Evolutionary conservation across 2,888 invertebrate genomes (phyloP).

Genomic region (Machimus atricapillus): DNA sequence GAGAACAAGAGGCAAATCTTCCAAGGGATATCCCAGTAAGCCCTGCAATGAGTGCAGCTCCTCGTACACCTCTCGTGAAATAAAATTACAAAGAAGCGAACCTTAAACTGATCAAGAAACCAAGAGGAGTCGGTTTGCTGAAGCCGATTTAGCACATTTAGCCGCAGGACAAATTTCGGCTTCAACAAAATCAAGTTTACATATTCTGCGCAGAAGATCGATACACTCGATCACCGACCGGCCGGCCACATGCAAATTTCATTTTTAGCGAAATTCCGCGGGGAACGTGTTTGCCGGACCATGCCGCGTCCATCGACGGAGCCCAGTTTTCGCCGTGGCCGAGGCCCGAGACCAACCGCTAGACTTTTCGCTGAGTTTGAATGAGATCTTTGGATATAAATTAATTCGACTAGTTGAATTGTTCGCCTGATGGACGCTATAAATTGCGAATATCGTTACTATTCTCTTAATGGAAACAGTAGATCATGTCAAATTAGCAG

Average conservation of each 20-base stretch:
- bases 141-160: slow-evolving; percentile 39
- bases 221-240: slow-evolving; percentile 30
- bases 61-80: not conserved
- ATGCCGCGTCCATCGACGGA: not conserved
- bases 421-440: slow-evolving; percentile 38
- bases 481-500: slow-evolving; percentile 44
- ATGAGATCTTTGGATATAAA: slow-evolving; percentile 37
- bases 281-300: slow-evolving; percentile 6
- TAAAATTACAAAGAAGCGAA: slow-evolving; percentile 15
- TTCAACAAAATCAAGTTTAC: slow-evolving; percentile 41
- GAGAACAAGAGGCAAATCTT: not conserved
- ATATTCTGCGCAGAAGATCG: slow-evolving; percentile 32
- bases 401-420: slow-evolving; percentile 38
- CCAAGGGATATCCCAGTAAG: slow-evolving; percentile 6
- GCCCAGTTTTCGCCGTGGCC: not conserved
- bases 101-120: slow-evolving; percentile 37
- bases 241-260: slow-evolving; percentile 40
- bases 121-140: slow-evolving; percentile 36
- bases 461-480: slow-evolving; percentile 41
- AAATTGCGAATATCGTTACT: slow-evolving; percentile 41
- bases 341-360: not conserved
- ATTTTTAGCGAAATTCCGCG: slow-evolving; percentile 37
- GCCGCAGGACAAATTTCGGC: slow-evolving; percentile 40
- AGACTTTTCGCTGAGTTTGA: not conserved
- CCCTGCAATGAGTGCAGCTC: slow-evolving; percentile 23